A percentile compares a stretch with the other conserved stretches of the same genome.
Evolutionary conservation across 1,140 invertebrate species (phyloP).

Genomic region (Periplaneta americana): DNA sequence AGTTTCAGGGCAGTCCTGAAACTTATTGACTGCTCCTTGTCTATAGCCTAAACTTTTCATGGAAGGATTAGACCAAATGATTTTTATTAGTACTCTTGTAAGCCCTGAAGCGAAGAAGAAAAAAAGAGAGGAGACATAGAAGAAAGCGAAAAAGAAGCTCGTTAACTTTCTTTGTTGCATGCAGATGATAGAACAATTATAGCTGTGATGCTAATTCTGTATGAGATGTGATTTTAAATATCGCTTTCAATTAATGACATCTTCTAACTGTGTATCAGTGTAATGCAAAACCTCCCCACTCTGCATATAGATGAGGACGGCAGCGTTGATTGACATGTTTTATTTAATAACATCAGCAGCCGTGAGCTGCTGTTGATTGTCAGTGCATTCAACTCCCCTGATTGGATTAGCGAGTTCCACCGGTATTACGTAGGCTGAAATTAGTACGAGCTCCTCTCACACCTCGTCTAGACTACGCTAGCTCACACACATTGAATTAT

Average conservation of each 20-base stretch:
- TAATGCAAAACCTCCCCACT: not conserved
- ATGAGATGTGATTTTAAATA: not conserved
- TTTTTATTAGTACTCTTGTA: too few relatives aligned
- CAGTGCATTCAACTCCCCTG: not conserved
- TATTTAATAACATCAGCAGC: not conserved
- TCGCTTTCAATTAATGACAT: not conserved
- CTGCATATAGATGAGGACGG: not conserved
- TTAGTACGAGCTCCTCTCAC: not conserved
- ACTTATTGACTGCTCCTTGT: too few relatives aligned
- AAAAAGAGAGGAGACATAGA: too few relatives aligned
- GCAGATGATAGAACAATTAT: too few relatives aligned
- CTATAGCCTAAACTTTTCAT: too few relatives aligned
- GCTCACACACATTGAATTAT: not conserved
- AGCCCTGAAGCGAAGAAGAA: too few relatives aligned
- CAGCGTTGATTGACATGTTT: not conserved
- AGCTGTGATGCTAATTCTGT: not conserved
- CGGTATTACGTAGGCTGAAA: not conserved
- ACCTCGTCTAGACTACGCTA: not conserved
- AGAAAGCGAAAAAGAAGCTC: too few relatives aligned
- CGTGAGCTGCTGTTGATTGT: not conserved
- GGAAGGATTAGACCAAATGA: too few relatives aligned
- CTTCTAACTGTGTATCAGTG: not conserved
- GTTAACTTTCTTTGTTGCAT: too few relatives aligned
- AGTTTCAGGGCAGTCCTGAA: too few relatives aligned
- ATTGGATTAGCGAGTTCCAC: not conserved